These are phyloP conservation scores for Pseudoips prasinana DNA, from an alignment of 2,888 invertebrate genomes.

Conservation along the genomic window DNA sequence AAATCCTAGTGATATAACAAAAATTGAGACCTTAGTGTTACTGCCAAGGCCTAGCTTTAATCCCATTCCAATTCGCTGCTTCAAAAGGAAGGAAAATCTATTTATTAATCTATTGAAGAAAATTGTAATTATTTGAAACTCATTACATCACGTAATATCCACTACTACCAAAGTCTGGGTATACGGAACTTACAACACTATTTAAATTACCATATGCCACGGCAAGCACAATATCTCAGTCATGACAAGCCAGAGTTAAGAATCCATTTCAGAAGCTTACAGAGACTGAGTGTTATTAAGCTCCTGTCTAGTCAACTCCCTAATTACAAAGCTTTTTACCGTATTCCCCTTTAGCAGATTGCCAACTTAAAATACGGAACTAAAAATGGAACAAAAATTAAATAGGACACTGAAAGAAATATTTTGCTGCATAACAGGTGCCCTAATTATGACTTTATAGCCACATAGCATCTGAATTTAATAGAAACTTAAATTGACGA, in stretches of 20 bases:
- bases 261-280: slow-evolving; percentile 36
- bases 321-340: slow-evolving; percentile 50
- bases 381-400: slow-evolving; percentile 27
- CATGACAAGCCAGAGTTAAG: slow-evolving; percentile 17
- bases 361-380: slow-evolving; percentile 39
- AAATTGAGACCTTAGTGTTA: no score
- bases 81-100: no score
- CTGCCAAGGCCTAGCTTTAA: no score
- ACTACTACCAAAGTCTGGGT: no score
- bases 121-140: no score
- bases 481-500: slow-evolving; percentile 9
- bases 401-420: slow-evolving; percentile 25
- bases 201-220: no score
- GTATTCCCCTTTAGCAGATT: slow-evolving; percentile 38
- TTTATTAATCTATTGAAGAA: no score
- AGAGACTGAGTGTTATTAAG: slow-evolving; percentile 45
- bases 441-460: slow-evolving; percentile 25
- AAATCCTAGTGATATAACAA: no score
- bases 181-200: no score
- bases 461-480: slow-evolving; percentile 3
- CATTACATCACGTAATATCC: no score
- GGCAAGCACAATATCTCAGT: no score
- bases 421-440: slow-evolving; percentile 21
- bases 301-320: slow-evolving; percentile 43
- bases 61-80: no score